A percentile compares a stretch with the other conserved stretches of the same genome.
phyloP scores from a whole-genome alignment of 2,113 vertebrate genomes.

The Notiomystis cincta region DNA sequence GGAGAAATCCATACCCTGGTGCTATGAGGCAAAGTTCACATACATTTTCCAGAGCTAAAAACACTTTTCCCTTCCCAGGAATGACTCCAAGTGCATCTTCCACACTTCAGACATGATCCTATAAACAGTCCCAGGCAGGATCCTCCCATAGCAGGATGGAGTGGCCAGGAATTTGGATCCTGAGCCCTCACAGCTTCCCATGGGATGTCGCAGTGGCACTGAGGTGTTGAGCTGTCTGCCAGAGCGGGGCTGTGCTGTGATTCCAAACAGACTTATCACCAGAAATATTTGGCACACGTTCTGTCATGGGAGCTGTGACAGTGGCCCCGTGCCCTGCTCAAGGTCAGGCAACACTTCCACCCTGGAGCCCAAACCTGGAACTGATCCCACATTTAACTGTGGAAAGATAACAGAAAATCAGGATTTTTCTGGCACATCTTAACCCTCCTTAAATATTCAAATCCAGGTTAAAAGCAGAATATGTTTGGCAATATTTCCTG shows the following conservation, averaged over 20 bases:
- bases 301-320: rapidly evolving
- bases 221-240: neutral
- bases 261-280: neutral
- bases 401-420: neutral
- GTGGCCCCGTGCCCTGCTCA: neutral
- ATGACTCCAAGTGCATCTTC: neutral
- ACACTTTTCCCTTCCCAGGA: neutral
- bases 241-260: neutral
- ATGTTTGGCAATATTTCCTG: neutral
- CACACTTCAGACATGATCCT: rapidly evolving
- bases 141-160: neutral
- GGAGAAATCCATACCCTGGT: rapidly evolving
- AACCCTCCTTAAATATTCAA: neutral
- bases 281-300: rapidly evolving
- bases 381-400: neutral
- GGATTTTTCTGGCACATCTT: neutral
- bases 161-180: neutral
- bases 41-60: neutral
- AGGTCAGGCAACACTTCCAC: neutral
- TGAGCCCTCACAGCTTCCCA: neutral
- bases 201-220: rapidly evolving
- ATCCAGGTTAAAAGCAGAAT: neutral
- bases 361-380: neutral
- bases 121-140: neutral
- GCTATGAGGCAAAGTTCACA: rapidly evolving